Conservation (phyloP, 2,888 invertebrate genomes). For the Rhagonycha lutea region DNA sequence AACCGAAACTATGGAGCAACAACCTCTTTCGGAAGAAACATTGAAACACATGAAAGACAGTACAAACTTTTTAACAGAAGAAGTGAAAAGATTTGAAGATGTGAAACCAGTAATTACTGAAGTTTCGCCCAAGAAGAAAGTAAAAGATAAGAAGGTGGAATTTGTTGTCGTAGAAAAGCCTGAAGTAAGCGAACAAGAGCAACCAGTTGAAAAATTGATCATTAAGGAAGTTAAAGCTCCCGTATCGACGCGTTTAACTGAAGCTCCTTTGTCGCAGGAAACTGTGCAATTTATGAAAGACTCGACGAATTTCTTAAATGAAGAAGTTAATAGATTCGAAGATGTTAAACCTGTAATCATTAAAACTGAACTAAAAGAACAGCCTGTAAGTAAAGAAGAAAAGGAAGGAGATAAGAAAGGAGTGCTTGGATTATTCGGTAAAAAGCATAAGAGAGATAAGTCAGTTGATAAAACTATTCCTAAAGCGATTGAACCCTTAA, state of each 20-base stretch:
- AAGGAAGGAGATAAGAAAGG: constrained; percentile 29
- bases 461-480: constrained; percentile 14
- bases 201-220: background rate
- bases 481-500: background rate
- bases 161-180: background rate
- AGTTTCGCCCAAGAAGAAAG: constrained; percentile 12
- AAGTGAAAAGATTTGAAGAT: constrained; percentile 16
- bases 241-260: background rate
- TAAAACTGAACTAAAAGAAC: background rate
- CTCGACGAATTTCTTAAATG: constrained; percentile 27
- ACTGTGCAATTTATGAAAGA: constrained; percentile 8
- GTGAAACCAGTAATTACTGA: constrained; percentile 2
- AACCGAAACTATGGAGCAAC: background rate
- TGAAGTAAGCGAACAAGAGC: background rate
- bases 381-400: constrained; percentile 8
- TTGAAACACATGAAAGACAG: constrained; percentile 8
- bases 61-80: constrained; percentile 12
- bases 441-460: constrained; percentile 30
- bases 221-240: constrained; percentile 2
- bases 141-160: constrained; percentile 12
- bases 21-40: constrained; percentile 10
- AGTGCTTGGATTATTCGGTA: constrained; percentile 36
- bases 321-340: constrained; percentile 32
- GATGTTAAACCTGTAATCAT: constrained; percentile 24
- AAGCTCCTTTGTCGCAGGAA: constrained; percentile 9